Percentiles rank a stretch among this genome's conserved stretches.
phyloP scores from a whole-genome alignment of 2,113 vertebrate genomes.

The Sinocyclocheilus anophthalmus region DNA sequence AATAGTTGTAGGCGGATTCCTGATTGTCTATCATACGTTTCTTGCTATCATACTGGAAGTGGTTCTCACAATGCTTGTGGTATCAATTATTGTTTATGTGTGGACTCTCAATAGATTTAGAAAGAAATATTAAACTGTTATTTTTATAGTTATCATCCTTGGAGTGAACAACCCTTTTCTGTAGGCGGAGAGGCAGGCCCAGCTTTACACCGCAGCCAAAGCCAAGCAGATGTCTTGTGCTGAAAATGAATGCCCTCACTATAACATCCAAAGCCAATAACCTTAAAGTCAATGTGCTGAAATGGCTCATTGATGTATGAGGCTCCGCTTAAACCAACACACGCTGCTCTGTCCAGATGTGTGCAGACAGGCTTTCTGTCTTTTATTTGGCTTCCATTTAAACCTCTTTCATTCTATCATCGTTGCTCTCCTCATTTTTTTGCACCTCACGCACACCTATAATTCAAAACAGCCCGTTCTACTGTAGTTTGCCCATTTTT shows the following conservation, averaged over 20 bases:
- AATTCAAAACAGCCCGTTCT: conserved; percentile 25
- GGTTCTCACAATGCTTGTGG: no score
- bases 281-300: conserved; percentile 16
- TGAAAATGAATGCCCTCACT: conserved; percentile 28
- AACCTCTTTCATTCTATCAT: not conserved
- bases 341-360: conserved; percentile 17
- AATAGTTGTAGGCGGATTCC: no score
- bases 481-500: not conserved
- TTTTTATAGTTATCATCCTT: not conserved
- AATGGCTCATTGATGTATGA: conserved; percentile 45
- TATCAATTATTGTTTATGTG: no score
- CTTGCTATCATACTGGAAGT: not conserved
- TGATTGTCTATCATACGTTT: no score
- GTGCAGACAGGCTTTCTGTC: conserved; percentile 9
- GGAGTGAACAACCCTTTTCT: not conserved
- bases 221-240: conserved; percentile 44
- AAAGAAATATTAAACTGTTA: not conserved
- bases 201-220: conserved; percentile 25
- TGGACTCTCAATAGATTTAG: not conserved
- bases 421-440: not conserved
- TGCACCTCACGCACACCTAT: conserved; percentile 1
- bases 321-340: conserved; percentile 27
- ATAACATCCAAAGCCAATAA: conserved; percentile 35
- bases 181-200: conserved; percentile 8
- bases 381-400: conserved; percentile 26